These are phyloP conservation scores for Apostichopus parvimensis DNA, from an alignment of 35 echinoderm and acorn worm genomes.

Conservation along the genomic window DNA sequence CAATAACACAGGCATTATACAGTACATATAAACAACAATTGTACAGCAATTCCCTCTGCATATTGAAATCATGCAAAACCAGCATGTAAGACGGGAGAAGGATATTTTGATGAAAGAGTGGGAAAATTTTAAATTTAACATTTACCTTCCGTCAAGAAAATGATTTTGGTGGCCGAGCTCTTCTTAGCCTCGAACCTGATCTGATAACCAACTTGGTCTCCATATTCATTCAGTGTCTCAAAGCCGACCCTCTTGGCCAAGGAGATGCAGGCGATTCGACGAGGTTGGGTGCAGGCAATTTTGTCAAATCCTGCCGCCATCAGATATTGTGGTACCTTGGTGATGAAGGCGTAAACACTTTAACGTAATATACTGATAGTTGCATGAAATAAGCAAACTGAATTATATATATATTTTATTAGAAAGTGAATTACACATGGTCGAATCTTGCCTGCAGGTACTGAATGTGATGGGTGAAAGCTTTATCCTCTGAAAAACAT, in stretches of 20 bases:
- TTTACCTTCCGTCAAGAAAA: constrained; percentile 97
- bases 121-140: neutral
- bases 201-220: constrained; percentile 94
- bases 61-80: too few relatives aligned
- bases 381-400: too few relatives aligned
- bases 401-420: too few relatives aligned
- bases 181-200: constrained; percentile 92
- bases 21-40: too few relatives aligned
- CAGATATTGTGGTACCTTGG: constrained; percentile 94
- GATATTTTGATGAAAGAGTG: too few relatives aligned
- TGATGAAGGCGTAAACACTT: neutral
- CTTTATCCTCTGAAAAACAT: too few relatives aligned
- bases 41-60: too few relatives aligned
- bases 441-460: too few relatives aligned
- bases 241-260: constrained; percentile 90
- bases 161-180: constrained; percentile 77
- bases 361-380: neutral
- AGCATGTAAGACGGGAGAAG: too few relatives aligned
- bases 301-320: constrained; percentile 79
- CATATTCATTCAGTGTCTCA: constrained; percentile 95
- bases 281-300: constrained; percentile 88
- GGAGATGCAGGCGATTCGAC: constrained; percentile 96
- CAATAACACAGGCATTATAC: too few relatives aligned
- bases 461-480: too few relatives aligned
- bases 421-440: too few relatives aligned